Conservation (phyloP, 1,140 invertebrate species). For the Tetraneura akinire region DNA sequence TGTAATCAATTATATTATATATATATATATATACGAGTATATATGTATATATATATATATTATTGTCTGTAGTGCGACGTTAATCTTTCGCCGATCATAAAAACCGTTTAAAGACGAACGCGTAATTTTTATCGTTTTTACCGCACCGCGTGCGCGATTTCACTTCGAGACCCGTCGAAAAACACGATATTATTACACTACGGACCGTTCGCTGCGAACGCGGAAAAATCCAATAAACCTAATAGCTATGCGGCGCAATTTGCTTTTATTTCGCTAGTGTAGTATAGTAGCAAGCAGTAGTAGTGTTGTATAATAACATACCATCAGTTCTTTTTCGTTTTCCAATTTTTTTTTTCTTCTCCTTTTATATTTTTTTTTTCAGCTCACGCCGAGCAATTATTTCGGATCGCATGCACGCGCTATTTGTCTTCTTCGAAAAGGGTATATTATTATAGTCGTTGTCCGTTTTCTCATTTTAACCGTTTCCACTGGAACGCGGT, state of each 20-base stretch:
- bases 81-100: slow-evolving; percentile 36
- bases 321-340: background rate
- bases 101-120: slow-evolving; percentile 30
- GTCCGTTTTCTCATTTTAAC: background rate
- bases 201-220: background rate
- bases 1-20: no score
- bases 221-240: slow-evolving; percentile 35
- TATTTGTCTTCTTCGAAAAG: slow-evolving; percentile 27
- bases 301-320: background rate
- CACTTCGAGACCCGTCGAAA: background rate
- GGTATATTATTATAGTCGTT: slow-evolving; percentile 11
- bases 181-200: background rate
- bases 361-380: slow-evolving; percentile 1
- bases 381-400: background rate
- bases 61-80: no score
- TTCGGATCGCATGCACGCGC: background rate
- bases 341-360: background rate
- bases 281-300: no score
- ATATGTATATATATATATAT: no score
- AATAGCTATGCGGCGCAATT: slow-evolving; percentile 31
- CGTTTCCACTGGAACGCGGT: background rate
- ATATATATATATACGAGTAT: no score
- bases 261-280: background rate
- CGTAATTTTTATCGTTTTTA: slow-evolving; percentile 28
- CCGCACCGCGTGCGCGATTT: background rate